Evolutionary conservation across 2,113 vertebrate species (phyloP).

Genomic region (Chlorodrepanis virens): DNA sequence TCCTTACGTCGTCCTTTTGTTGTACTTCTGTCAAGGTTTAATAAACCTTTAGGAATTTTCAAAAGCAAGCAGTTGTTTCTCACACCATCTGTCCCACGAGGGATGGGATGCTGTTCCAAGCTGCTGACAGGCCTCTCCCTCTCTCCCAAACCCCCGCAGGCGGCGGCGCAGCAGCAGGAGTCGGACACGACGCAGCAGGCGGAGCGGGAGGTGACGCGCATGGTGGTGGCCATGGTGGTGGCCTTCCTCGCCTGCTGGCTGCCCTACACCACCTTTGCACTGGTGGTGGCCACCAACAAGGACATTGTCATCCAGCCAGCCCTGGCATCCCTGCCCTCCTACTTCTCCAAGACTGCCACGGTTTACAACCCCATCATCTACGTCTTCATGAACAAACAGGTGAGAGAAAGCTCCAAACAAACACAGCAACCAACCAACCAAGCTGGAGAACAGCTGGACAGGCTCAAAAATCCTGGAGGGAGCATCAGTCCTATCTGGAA

Average conservation of each 20-base stretch:
- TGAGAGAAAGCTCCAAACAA: neutral
- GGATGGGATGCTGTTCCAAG: neutral
- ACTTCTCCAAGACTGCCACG: constrained; percentile 70
- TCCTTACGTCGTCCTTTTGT: too few species aligned
- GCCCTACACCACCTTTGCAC: constrained; percentile 64
- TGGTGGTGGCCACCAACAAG: constrained; percentile 62
- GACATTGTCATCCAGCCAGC: constrained; percentile 49
- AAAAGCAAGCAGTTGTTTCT: too few species aligned
- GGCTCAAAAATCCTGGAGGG: neutral
- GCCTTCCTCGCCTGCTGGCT: constrained; percentile 71
- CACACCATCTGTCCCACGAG: too few species aligned
- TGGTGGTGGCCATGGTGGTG: constrained; percentile 68
- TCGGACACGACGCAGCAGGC: constrained; percentile 51
- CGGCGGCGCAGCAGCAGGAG: constrained; percentile 35
- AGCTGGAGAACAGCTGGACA: neutral
- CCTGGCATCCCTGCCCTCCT: constrained; percentile 66
- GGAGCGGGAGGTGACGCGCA: constrained; percentile 49
- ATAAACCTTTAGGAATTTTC: too few species aligned
- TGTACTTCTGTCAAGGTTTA: too few species aligned
- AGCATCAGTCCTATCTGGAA: neutral
- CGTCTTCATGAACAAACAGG: constrained; percentile 75
- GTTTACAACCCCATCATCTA: constrained; percentile 73
- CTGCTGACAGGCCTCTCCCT: rapidly evolving
- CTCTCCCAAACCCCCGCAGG: neutral
- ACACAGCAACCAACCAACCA: neutral